These are phyloP conservation scores for Andrena praecox DNA, from an alignment of 2,888 invertebrate genomes.

Conservation along the genomic window DNA sequence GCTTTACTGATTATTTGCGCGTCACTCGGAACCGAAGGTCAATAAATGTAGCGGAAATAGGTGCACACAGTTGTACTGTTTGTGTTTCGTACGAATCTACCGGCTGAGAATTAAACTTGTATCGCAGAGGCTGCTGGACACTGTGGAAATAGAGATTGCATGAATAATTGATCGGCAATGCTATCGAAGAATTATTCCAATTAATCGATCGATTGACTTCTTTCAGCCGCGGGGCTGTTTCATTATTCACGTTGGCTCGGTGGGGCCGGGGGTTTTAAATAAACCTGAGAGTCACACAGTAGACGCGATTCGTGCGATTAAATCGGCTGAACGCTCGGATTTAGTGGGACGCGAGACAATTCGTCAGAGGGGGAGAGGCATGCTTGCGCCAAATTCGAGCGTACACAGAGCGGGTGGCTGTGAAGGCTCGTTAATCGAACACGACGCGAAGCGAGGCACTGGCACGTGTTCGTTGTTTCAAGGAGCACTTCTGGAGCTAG, in stretches of 20 bases:
- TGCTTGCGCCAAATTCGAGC: slow-evolving; percentile 20
- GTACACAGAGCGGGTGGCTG: neutral
- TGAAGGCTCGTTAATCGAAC: slow-evolving; percentile 56
- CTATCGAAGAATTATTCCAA: slow-evolving; percentile 11
- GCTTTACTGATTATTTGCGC: too few relatives aligned
- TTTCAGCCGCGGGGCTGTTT: neutral
- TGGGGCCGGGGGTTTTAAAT: neutral
- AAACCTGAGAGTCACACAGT: slow-evolving; percentile 24
- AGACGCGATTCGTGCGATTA: neutral
- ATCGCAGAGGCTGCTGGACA: neutral
- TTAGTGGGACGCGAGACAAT: neutral
- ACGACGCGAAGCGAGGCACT: neutral
- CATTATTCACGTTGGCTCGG: neutral
- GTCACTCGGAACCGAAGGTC: too few relatives aligned
- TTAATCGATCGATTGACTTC: slow-evolving; percentile 26
- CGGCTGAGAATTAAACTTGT: neutral
- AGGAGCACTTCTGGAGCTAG: slow-evolving; percentile 50
- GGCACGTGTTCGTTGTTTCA: slow-evolving; percentile 59
- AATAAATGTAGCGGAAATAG: too few relatives aligned
- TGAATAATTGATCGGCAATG: slow-evolving; percentile 32
- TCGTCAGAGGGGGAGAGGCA: neutral
- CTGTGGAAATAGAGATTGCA: neutral
- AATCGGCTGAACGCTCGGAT: slow-evolving; percentile 8
- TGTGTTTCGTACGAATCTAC: neutral
- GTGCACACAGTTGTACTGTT: too few relatives aligned